A percentile compares a stretch with the other conserved stretches of the same genome.
Conservation (phyloP, 64 coral and sea anemone species). For the Trachythela sp. region DNA sequence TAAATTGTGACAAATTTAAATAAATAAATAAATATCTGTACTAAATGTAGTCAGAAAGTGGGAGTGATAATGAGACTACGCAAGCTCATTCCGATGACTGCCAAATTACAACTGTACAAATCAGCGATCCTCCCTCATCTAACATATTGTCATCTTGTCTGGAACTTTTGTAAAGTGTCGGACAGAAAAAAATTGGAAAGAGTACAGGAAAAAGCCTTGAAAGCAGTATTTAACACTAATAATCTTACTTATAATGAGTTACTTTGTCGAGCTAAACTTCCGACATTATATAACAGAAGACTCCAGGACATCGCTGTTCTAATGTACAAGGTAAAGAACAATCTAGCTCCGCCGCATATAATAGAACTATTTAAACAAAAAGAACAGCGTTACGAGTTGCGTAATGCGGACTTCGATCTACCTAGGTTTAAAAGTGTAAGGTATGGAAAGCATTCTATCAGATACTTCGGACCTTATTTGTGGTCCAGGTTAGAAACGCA, state of each 20-base stretch:
- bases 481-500: too few species aligned
- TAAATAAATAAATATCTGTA: too few species aligned
- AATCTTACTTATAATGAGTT: background rate
- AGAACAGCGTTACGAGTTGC: background rate
- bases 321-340: background rate
- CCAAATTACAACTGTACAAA: constrained; percentile 52
- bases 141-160: constrained; percentile 31
- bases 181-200: constrained; percentile 33
- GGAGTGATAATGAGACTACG: constrained; percentile 42
- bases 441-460: too few species aligned
- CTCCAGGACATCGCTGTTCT: background rate
- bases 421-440: too few species aligned
- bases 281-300: background rate
- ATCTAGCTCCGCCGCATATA: background rate
- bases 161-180: constrained; percentile 37
- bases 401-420: background rate
- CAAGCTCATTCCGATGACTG: constrained; percentile 50
- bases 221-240: constrained; percentile 25
- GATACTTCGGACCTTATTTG: too few species aligned
- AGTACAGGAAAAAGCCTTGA: constrained; percentile 30
- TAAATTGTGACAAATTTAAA: too few species aligned
- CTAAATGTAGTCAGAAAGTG: constrained; percentile 29
- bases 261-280: background rate
- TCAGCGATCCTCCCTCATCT: constrained; percentile 27
- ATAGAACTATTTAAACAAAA: background rate